These are phyloP conservation scores for Archips xylosteana DNA, from an alignment of 2,888 invertebrate species.

Conservation along the genomic window DNA sequence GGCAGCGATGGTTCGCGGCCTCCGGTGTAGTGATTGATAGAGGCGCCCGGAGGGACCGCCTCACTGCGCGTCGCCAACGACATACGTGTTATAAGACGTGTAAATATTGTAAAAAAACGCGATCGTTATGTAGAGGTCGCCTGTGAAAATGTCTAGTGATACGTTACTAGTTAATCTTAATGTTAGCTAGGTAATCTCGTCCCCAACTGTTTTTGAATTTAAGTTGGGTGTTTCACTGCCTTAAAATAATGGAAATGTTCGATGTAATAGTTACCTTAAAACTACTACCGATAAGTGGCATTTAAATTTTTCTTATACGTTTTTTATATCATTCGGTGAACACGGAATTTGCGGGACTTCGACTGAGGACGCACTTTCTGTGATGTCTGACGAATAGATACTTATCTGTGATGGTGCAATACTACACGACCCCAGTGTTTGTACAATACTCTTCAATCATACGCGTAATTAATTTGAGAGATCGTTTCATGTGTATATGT, in stretches of 20 bases:
- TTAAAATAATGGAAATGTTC: constrained; percentile 77
- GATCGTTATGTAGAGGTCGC: constrained; percentile 80
- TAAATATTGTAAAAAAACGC: constrained; percentile 84
- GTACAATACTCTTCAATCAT: constrained; percentile 26
- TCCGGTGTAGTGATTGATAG: constrained; percentile 12
- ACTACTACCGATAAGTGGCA: constrained; percentile 80
- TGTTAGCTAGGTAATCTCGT: constrained; percentile 85
- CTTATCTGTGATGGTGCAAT: constrained; percentile 40
- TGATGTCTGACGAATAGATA: constrained; percentile 28
- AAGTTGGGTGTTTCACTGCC: constrained; percentile 86
- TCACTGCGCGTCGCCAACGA: constrained; percentile 62
- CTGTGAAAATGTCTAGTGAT: constrained; percentile 83
- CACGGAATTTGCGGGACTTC: constrained; percentile 45
- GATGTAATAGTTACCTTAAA: constrained; percentile 77
- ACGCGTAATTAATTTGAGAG: constrained; percentile 6
- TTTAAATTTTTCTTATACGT: constrained; percentile 67
- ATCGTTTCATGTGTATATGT: background rate
- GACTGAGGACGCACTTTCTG: constrained; percentile 32
- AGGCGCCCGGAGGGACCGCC: constrained; percentile 25
- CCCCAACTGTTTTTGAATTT: constrained; percentile 84
- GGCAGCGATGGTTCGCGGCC: constrained; percentile 15
- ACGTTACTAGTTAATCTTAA: constrained; percentile 80
- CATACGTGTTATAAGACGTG: constrained; percentile 78
- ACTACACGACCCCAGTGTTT: constrained; percentile 30
- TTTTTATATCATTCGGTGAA: constrained; percentile 63